Base-by-base conservation (phyloP, 2,888 invertebrate species). In the Smittia aterrima region DNA sequence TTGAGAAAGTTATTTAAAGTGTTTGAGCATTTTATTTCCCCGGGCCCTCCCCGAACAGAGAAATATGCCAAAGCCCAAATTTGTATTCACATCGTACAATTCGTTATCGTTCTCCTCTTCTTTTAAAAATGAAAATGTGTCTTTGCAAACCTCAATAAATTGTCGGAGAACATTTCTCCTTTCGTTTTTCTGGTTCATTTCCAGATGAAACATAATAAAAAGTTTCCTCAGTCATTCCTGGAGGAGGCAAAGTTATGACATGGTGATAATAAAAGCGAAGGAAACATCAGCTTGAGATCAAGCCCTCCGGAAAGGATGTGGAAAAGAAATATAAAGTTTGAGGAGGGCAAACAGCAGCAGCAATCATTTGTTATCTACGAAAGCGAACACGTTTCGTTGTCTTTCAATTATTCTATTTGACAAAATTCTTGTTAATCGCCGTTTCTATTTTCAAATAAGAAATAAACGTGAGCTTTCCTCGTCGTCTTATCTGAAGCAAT, bases 341-440 rank as follows among this genome's bases (percentile, higher is more conserved):
- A 66, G 66, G 38, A 66, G 16, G 53, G 70, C 70, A 70, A 70
- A 70, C 70, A 58, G 58, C 58, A 70, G 53, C 70, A 58, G 58
- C 58, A 70, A 70, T 70, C 70, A 54, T 70, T 70, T 70, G 54
- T 70, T 54, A 53, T 54, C 53, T 18, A 9, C 58, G 18, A 20
- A 18, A 11, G 16, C 9, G 18, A 70, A 70, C 70, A 53, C 53
- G 70, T 70, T 47, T 70, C 53, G 54, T 70, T 70, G 53, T 54
- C 27, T 70, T 70, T 70, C 70, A 70, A 70, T 70, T 70, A 54
- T 54, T 54, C 41, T 27, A 67, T 67, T 67, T 67, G 41, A 67
- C 67, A 67, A 67, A 20, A 18, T 58, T 58, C 58, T 58, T 22
- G 1, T 58, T 58, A 22, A 18, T 58, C 58, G 58, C 20, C 20